Evolutionary conservation across 2,888 invertebrate species (phyloP).

Genomic region (Polymixis flavicincta): DNA sequence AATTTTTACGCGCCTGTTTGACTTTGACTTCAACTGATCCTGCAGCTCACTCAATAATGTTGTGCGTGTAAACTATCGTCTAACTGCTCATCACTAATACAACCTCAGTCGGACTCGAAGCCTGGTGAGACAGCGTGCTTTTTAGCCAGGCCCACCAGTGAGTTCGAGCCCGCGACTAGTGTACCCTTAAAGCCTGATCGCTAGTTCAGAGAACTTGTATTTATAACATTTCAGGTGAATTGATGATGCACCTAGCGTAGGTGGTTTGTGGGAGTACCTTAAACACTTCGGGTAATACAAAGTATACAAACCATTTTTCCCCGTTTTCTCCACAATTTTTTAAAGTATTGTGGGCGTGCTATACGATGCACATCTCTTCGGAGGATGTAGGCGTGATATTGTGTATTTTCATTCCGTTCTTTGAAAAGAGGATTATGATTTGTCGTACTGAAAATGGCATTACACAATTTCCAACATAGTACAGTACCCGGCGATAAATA

Average conservation of each 20-base stretch:
- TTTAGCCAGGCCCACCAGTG: no score
- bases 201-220: background rate
- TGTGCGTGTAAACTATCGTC: no score
- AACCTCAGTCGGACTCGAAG: no score
- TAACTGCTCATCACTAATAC: no score
- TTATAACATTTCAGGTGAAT: background rate
- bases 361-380: background rate
- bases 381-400: background rate
- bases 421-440: background rate
- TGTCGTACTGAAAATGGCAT: background rate
- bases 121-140: no score
- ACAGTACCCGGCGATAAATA: no score
- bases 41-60: no score
- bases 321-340: background rate
- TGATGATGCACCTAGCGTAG: background rate
- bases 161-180: no score
- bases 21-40: no score
- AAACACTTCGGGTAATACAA: background rate
- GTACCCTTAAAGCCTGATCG: background rate
- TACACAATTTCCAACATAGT: background rate
- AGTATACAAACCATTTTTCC: no score
- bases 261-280: background rate
- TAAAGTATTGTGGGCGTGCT: background rate
- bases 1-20: no score
- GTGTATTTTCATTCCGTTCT: background rate